These are phyloP conservation scores for Eurystomus gularis DNA, from an alignment of 2,113 vertebrate genomes.

Conservation along the genomic window DNA sequence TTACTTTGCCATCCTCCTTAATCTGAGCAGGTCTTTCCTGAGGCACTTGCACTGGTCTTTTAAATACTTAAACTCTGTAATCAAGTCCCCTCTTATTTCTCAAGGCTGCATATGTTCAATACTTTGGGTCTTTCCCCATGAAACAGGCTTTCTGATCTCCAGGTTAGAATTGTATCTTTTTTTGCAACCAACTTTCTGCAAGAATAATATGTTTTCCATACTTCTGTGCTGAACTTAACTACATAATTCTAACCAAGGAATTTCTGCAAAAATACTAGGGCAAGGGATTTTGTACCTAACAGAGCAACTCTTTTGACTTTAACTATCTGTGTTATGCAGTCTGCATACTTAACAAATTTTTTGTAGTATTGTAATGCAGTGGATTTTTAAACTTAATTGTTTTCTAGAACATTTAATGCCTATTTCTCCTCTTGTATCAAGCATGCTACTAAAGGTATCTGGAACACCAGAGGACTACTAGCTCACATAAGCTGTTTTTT, in stretches of 20 bases:
- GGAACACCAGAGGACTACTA: background rate
- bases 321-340: background rate
- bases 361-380: background rate
- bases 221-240: background rate
- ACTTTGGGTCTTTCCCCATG: background rate
- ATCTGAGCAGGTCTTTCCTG: background rate
- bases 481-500: background rate
- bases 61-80: background rate
- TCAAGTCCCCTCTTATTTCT: background rate
- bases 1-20: background rate
- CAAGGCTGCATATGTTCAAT: background rate
- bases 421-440: background rate
- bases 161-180: background rate
- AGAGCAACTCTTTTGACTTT: background rate
- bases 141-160: background rate
- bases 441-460: background rate
- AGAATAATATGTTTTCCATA: background rate
- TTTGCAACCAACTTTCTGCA: background rate
- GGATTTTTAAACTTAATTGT: background rate
- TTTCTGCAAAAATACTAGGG: background rate
- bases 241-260: background rate
- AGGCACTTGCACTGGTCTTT: background rate
- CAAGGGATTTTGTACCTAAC: background rate
- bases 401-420: background rate
- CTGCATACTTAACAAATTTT: background rate